These are phyloP conservation scores for Diplazon laetatorius DNA, from an alignment of 2,888 invertebrate species.

Conservation along the genomic window DNA sequence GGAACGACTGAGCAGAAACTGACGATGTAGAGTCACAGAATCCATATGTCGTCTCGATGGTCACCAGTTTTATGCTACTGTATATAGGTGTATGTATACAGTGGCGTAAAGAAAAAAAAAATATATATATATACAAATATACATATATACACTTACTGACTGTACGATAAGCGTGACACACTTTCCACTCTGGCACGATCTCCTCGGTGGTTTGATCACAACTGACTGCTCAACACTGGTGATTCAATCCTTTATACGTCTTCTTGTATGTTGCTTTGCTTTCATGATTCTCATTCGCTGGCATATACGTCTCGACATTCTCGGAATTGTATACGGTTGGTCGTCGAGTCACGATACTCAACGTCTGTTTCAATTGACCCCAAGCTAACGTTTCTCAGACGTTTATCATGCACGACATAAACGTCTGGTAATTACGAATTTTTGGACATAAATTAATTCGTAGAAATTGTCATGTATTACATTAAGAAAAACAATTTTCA, in stretches of 20 bases:
- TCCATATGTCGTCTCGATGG: neutral
- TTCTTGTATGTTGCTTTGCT: conserved; percentile 24
- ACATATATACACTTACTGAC: conserved; percentile 42
- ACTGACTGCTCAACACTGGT: conserved; percentile 59
- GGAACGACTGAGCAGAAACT: neutral
- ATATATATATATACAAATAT: neutral
- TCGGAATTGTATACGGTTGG: conserved; percentile 31
- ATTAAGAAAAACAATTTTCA: too few species aligned
- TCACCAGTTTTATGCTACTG: too few species aligned
- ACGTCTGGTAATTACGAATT: too few species aligned
- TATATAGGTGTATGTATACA: neutral
- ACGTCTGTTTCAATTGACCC: conserved; percentile 6
- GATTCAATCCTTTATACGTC: conserved; percentile 60
- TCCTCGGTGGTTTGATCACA: conserved; percentile 54
- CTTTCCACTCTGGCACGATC: conserved; percentile 47
- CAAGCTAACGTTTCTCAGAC: neutral
- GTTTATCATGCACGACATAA: neutral
- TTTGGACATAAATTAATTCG: too few species aligned
- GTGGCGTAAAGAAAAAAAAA: too few species aligned
- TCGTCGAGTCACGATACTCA: neutral
- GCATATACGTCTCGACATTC: conserved; percentile 37
- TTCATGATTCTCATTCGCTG: conserved; percentile 34
- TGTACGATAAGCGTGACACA: conserved; percentile 50
- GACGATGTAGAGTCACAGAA: neutral
- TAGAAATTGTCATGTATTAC: too few species aligned